Percentiles rank a stretch among this genome's conserved stretches.
These are phyloP conservation scores for Cataglyphis livida DNA, from an alignment of 2,888 invertebrate species.

Conservation along the genomic window DNA sequence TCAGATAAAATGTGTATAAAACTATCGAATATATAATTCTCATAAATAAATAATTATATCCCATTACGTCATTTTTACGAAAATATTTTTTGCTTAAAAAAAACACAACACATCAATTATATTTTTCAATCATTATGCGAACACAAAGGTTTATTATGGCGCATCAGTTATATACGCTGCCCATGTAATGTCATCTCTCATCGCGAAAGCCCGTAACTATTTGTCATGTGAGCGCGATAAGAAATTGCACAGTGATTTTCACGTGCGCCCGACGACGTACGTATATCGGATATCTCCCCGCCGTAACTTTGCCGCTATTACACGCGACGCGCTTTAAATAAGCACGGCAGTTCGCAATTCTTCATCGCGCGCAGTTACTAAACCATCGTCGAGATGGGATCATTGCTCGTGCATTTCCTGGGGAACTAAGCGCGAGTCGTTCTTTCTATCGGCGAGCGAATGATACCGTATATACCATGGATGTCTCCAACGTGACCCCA, in stretches of 20 bases:
- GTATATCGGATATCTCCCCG: conserved; percentile 47
- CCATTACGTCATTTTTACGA: background rate
- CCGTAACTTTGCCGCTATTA: conserved; percentile 41
- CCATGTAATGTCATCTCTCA: background rate
- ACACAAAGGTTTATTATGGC: conserved; percentile 13
- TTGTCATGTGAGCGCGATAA: conserved; percentile 41
- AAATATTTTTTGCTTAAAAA: background rate
- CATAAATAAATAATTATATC: conserved; percentile 18
- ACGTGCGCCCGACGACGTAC: conserved; percentile 23
- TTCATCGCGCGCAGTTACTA: conserved; percentile 40
- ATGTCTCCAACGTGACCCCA: conserved; percentile 10
- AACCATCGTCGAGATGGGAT: conserved; percentile 6
- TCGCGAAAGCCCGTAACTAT: conserved; percentile 19
- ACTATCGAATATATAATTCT: background rate
- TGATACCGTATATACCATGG: background rate
- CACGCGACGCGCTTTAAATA: conserved; percentile 48
- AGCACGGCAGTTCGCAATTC: conserved; percentile 42
- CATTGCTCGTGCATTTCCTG: conserved; percentile 5
- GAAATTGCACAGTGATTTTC: conserved; percentile 38
- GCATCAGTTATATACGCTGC: conserved; percentile 13
- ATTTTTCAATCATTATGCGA: conserved; percentile 13
- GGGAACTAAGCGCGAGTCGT: background rate
- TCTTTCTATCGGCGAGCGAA: conserved; percentile 1
- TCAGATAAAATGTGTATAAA: conserved; percentile 6
- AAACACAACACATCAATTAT: background rate